Evolutionary conservation across 2,797 vertebrate genomes (phyloP).

Genomic region (Mastacembelus armatus): DNA sequence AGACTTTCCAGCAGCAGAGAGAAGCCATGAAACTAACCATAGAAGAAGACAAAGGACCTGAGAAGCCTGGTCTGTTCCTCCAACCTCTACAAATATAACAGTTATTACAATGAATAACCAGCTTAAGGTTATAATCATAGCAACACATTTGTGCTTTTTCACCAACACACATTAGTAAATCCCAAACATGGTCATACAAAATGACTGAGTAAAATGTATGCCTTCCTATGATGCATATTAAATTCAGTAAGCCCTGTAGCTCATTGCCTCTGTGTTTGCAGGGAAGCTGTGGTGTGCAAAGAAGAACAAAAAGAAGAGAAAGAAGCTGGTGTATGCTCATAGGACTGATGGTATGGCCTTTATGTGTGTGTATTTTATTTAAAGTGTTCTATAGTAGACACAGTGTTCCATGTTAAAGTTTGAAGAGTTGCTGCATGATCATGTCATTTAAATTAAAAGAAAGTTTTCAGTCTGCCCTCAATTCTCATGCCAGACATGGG

Average conservation of each 20-base stretch:
- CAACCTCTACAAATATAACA: background rate
- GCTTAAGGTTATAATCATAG: background rate
- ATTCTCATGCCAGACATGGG: no score
- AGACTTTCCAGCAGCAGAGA: slow-evolving; percentile 97
- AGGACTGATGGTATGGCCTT: slow-evolving; percentile 89
- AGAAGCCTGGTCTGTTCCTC: slow-evolving; percentile 79
- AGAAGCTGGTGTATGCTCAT: slow-evolving; percentile 94
- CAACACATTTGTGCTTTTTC: no score
- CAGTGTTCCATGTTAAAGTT: no score
- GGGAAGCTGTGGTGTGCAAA: slow-evolving; percentile 99
- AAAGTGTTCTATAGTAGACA: no score
- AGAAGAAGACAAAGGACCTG: slow-evolving; percentile 95
- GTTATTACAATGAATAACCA: background rate
- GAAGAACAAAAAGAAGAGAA: slow-evolving; percentile 98
- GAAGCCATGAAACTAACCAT: slow-evolving; percentile 99
- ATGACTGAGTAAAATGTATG: background rate
- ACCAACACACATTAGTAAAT: no score
- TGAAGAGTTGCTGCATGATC: no score
- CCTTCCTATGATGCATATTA: background rate
- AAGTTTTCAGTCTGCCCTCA: no score
- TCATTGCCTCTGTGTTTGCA: slow-evolving; percentile 52
- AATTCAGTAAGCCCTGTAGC: background rate
- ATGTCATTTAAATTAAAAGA: no score
- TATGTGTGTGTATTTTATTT: background rate
- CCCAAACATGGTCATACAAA: no score